Percentiles rank a stretch among this genome's conserved stretches.
phyloP scores from a whole-genome alignment of 2,888 invertebrate species.

The Oeneis ivallda region DNA sequence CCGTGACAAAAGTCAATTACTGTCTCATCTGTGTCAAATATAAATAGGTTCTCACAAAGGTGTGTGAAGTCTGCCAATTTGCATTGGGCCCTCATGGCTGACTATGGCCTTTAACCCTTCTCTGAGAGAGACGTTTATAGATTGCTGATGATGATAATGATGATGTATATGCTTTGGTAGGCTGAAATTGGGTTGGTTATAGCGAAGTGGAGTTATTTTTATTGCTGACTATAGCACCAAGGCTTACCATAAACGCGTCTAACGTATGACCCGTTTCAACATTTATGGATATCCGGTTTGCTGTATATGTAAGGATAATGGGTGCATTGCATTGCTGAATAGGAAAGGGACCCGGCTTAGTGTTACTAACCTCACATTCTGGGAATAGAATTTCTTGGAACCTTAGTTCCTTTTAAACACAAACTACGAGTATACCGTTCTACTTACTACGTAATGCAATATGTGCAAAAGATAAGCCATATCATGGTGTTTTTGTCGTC shows the following conservation, averaged over 20 bases:
- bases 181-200: background rate
- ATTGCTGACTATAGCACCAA: slow-evolving; percentile 39
- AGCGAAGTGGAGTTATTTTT: slow-evolving; percentile 29
- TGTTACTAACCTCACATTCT: slow-evolving; percentile 30
- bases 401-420: slow-evolving; percentile 8
- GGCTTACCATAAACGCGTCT: slow-evolving; percentile 51
- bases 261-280: slow-evolving; percentile 66
- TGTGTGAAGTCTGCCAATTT: no score
- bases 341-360: slow-evolving; percentile 38
- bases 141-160: no score
- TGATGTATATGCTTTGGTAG: no score
- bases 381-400: slow-evolving; percentile 19
- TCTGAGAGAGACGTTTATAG: no score
- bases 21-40: no score
- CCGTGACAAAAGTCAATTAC: background rate
- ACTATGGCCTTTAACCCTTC: no score
- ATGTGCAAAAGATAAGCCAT: background rate
- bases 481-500: background rate
- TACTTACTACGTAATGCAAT: no score
- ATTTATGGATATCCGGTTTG: slow-evolving; percentile 73
- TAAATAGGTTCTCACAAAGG: background rate
- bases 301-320: slow-evolving; percentile 61
- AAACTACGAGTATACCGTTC: background rate
- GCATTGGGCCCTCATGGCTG: no score
- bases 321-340: slow-evolving; percentile 52